Evolutionary conservation across 2,113 vertebrate genomes (phyloP).

Genomic region (Phaethon lepturus): DNA sequence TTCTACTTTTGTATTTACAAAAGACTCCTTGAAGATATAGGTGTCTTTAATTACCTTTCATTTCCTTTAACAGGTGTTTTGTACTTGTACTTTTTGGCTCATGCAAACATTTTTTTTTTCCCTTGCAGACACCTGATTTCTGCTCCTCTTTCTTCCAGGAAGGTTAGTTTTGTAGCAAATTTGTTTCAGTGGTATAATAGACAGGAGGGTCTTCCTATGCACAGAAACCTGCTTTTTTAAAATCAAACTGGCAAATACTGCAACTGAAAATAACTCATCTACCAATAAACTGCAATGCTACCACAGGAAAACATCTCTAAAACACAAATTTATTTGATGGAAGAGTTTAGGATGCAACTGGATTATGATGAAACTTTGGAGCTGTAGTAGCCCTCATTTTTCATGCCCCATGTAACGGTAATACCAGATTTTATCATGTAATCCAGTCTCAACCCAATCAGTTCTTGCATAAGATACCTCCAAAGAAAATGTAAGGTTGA

Average conservation of each 20-base stretch:
- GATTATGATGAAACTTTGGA: neutral
- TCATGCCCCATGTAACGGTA: accelerated
- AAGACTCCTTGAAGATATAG: neutral
- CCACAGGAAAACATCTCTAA: neutral
- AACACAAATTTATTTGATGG: neutral
- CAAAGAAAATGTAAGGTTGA: neutral
- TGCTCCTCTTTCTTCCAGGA: neutral
- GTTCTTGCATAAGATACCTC: neutral
- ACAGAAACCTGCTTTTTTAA: neutral
- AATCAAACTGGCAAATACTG: neutral
- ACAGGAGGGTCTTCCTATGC: neutral
- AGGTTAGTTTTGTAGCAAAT: neutral
- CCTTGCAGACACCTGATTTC: neutral
- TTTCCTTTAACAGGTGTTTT: neutral
- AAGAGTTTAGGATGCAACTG: neutral
- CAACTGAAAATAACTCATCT: neutral
- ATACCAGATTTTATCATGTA: neutral
- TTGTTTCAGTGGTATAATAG: neutral
- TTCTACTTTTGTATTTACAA: neutral
- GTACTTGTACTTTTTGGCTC: neutral
- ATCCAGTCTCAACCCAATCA: neutral
- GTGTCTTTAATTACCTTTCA: neutral
- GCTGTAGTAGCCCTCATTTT: neutral
- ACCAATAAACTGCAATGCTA: neutral
- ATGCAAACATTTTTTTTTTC: neutral